phyloP scores from a whole-genome alignment of 2,888 invertebrate genomes.

The Halocaridina rubra region DNA sequence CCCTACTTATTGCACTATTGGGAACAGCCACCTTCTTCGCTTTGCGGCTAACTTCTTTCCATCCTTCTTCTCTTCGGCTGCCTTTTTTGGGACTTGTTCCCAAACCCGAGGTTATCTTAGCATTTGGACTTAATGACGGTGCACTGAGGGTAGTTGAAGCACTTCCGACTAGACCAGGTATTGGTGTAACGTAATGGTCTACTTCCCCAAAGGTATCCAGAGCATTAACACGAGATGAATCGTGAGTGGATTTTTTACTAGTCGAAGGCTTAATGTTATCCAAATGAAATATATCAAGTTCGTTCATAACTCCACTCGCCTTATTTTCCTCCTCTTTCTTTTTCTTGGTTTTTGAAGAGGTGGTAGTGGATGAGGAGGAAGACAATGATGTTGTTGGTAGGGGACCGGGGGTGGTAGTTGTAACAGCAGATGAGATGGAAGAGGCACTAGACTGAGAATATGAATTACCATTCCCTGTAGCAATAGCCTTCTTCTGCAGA shows the following conservation, averaged over 20 bases:
- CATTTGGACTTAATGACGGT: conserved; percentile 55
- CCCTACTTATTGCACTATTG: conserved; percentile 93
- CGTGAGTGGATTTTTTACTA: conserved; percentile 27
- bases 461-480: conserved; percentile 5
- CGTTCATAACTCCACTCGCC: conserved; percentile 46
- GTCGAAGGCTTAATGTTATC: conserved; percentile 36
- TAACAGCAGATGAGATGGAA: background rate
- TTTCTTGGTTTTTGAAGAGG: conserved; percentile 36
- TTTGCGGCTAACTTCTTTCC: conserved; percentile 94
- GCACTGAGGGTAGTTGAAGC: conserved; percentile 47
- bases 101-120: conserved; percentile 49
- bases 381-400: conserved; percentile 22
- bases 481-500: conserved; percentile 12
- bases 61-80: conserved; percentile 84
- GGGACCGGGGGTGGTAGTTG: background rate
- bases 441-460: conserved; percentile 6
- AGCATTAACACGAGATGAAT: conserved; percentile 55
- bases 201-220: conserved; percentile 63
- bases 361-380: conserved; percentile 15
- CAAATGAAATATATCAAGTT: conserved; percentile 42
- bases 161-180: conserved; percentile 57
- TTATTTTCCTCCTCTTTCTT: conserved; percentile 54
- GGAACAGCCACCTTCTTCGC: conserved; percentile 92
- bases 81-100: conserved; percentile 77
- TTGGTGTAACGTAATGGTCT: conserved; percentile 48